A percentile compares a stretch with the other conserved stretches of the same genome.
Evolutionary conservation across 1,140 invertebrate genomes (phyloP).

Genomic region (Gyrodactylus bullatarudis): DNA sequence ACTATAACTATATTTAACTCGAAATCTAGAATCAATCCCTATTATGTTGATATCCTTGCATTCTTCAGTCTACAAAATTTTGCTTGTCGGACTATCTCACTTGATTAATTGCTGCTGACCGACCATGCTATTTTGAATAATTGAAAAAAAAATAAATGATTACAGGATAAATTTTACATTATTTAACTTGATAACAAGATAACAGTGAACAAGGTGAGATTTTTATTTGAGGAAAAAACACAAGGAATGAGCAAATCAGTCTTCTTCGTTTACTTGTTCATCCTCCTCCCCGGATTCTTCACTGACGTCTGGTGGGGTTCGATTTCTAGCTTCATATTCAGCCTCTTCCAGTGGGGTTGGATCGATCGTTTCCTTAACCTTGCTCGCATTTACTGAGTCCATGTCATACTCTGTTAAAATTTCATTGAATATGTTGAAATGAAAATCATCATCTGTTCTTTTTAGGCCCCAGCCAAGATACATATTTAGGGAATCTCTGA

Average conservation of each 20-base stretch:
- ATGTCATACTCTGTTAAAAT: neutral
- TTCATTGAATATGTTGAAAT: neutral
- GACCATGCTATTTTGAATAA: no score
- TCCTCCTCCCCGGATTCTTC: neutral
- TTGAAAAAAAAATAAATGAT: no score
- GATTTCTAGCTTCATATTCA: neutral
- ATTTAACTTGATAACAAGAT: no score
- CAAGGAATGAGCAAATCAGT: neutral
- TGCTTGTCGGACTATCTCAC: no score
- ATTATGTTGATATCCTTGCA: no score
- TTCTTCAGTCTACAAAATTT: no score
- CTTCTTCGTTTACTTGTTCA: neutral
- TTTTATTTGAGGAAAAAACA: no score
- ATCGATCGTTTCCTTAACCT: neutral
- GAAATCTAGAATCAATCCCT: no score
- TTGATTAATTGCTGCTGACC: no score
- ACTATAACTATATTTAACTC: no score
- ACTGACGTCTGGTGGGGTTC: neutral
- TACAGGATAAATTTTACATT: no score
- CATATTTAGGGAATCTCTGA: neutral
- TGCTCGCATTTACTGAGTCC: neutral
- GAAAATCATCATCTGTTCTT: neutral
- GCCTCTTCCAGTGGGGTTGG: neutral
- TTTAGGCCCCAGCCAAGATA: neutral
- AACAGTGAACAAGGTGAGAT: no score